phyloP scores from a whole-genome alignment of 23 tunicate genomes.

The Halocynthia roretzi region DNA sequence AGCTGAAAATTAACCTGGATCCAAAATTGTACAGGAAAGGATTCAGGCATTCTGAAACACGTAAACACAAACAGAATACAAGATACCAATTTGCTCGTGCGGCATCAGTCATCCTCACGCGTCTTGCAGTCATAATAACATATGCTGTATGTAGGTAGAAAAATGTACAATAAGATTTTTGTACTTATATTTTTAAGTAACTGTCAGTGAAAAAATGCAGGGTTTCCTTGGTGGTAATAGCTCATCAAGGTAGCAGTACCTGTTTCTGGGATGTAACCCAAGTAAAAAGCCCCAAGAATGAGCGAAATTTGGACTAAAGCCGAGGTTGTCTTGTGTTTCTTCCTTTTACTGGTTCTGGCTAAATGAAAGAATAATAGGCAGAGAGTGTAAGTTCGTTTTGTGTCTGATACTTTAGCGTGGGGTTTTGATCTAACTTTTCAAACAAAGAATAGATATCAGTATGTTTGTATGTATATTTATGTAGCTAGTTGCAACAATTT shows the following conservation, averaged over 20 bases:
- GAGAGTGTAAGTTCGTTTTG: not conserved
- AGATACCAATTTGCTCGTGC: not conserved
- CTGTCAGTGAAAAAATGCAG: not conserved
- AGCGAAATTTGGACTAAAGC: conserved; percentile 5
- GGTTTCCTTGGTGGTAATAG: not conserved
- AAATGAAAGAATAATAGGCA: not conserved
- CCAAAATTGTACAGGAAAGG: not conserved
- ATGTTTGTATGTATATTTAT: no score
- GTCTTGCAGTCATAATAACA: not conserved
- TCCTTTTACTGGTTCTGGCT: not conserved
- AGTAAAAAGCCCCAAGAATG: not conserved
- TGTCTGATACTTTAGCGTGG: not conserved
- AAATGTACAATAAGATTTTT: not conserved
- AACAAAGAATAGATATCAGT: no score
- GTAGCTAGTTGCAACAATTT: no score
- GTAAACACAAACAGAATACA: not conserved
- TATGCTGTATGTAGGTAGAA: not conserved
- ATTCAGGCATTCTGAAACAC: not conserved
- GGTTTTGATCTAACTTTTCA: not conserved
- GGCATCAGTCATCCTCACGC: not conserved
- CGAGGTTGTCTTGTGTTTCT: not conserved
- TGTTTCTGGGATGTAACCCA: not conserved
- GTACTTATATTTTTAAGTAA: not conserved
- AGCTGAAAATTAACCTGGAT: conserved; percentile 1
- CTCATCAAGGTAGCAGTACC: not conserved